phyloP scores from a whole-genome alignment of 92 coral and sea anemone genomes.

The Porites evermanni region DNA sequence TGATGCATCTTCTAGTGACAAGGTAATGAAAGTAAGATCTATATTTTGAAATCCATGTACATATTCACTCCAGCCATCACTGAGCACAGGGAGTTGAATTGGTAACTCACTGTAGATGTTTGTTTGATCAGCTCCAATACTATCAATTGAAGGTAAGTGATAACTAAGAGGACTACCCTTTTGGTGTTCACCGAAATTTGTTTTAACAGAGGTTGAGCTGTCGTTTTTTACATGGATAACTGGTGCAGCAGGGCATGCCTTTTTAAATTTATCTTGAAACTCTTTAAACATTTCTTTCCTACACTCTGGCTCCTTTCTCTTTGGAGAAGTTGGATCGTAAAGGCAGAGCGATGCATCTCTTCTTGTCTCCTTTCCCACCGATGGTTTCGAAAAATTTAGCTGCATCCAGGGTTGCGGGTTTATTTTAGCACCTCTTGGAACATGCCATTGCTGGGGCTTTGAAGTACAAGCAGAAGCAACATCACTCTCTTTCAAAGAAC shows the following conservation, averaged over 20 bases:
- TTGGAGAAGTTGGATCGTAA: slow-evolving; percentile 7
- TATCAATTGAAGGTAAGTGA: slow-evolving; percentile 20
- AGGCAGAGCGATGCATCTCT: slow-evolving; percentile 39
- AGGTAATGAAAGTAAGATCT: slow-evolving; percentile 33
- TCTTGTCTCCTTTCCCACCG: slow-evolving; percentile 19
- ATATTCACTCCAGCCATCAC: slow-evolving; percentile 43
- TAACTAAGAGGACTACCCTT: slow-evolving; percentile 24
- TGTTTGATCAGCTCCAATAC: slow-evolving; percentile 25
- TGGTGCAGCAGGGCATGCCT: slow-evolving; percentile 29
- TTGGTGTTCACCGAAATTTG: slow-evolving; percentile 33
- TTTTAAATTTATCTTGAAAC: slow-evolving; percentile 8
- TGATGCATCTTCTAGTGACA: slow-evolving; percentile 33
- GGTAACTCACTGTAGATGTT: slow-evolving; percentile 31
- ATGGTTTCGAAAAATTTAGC: slow-evolving; percentile 42
- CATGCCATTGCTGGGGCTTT: not conserved
- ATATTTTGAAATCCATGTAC: slow-evolving; percentile 39
- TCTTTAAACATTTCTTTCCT: slow-evolving; percentile 5
- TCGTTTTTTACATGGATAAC: slow-evolving; percentile 24
- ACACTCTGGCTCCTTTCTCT: not conserved
- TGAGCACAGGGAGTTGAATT: slow-evolving; percentile 16
- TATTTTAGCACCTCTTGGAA: not conserved
- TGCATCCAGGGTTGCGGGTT: slow-evolving; percentile 3
- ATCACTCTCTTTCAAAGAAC: no score
- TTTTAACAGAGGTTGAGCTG: slow-evolving; percentile 3
- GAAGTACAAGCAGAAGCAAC: no score